Evolutionary conservation across 1,140 invertebrate genomes (phyloP), one percentile per base, ranked within the genome.

Genomic region (Drosophila mauritiana): DNA sequence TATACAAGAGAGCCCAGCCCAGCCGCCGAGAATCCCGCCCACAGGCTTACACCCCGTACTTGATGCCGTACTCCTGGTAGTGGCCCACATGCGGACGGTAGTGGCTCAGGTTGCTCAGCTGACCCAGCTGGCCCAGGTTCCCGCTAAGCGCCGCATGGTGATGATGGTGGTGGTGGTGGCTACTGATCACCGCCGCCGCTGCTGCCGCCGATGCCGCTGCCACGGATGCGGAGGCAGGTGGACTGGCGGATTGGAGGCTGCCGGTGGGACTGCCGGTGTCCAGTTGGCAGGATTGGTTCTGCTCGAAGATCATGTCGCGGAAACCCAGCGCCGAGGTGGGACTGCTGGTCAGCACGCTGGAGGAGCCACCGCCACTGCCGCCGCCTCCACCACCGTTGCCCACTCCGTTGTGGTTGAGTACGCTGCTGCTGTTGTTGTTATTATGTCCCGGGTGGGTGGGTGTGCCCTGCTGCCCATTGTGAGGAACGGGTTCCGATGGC

Each of bases 11-110:
- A 90, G 80, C 77, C 86, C 85, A 90, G 80, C 77, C 86, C 85
- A 89, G 85, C 77, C 49, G 54, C 34, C 25, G 10, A 17, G 12
- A 48, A 13, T 20, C 15, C 46, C 3, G n/a, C 27, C 31, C 2
- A 31, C 7, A 31, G 37, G 37, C 48, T 83, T 92, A 92, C 64
- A 92, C 92, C 25, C 92, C 90, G 65, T 92, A 92, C 65, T 92
- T 92, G 57, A 92, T 92, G 51, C 92, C 92, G 55, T 92, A 92
- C 51, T 92, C 92, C 78, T 92, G 92, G 54, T 92, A 92, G 55
- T 92, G 91, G 0, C 91, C 90, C 55, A 91, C 89, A 61, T 92
- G 91, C 5, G 91, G 81, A n/a, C 90, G 61, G 65, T 92, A 92
- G 49, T 92, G 92, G 15, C 90, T 88, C 31, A 92, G 75, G 59